These are phyloP conservation scores for Heliconius cydno DNA, from an alignment of 2,888 invertebrate genomes.

Conservation along the genomic window DNA sequence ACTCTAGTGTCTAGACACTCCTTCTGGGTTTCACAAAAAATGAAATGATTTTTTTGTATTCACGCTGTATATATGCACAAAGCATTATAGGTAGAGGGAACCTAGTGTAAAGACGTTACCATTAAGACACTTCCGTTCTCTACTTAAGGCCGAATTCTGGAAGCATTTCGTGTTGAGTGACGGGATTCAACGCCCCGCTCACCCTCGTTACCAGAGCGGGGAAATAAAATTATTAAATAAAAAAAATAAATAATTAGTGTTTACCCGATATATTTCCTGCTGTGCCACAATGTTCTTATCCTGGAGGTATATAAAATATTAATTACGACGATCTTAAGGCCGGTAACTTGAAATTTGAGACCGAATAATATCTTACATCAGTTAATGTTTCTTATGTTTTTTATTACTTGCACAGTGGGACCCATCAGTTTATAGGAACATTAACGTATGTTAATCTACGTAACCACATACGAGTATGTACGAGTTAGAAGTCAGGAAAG, in stretches of 20 bases:
- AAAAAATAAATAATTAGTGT: background rate
- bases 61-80: too few relatives aligned
- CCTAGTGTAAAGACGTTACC: background rate
- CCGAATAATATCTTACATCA: background rate
- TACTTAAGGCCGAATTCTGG: background rate
- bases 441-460: too few relatives aligned
- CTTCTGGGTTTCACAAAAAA: too few relatives aligned
- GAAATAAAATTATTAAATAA: too few relatives aligned
- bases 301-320: background rate
- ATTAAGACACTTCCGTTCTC: background rate
- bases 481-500: too few relatives aligned
- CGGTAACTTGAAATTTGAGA: background rate
- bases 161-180: too few relatives aligned
- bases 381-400: background rate
- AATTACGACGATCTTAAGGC: background rate
- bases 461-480: too few relatives aligned
- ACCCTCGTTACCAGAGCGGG: too few relatives aligned
- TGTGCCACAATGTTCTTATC: background rate
- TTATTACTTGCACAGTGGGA: background rate
- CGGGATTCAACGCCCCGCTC: too few relatives aligned
- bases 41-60: too few relatives aligned
- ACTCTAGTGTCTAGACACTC: too few relatives aligned
- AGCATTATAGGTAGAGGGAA: background rate
- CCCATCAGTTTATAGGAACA: background rate
- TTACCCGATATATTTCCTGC: background rate